phyloP scores from a whole-genome alignment of 2,888 invertebrate genomes.

The Molanna angustata region DNA sequence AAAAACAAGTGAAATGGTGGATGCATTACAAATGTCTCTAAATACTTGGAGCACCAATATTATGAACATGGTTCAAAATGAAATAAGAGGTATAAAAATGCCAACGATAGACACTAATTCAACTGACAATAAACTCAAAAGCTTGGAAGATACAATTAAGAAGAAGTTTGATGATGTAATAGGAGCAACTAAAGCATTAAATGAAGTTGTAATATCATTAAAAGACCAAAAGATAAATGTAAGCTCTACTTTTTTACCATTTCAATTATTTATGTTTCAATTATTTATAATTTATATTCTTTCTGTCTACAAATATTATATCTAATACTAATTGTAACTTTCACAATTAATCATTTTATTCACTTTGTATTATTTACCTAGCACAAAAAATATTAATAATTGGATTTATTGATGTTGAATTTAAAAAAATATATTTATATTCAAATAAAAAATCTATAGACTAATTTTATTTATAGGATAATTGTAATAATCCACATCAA shows the following conservation, averaged over 20 bases:
- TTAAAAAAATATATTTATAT: no score
- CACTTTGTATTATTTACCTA: no score
- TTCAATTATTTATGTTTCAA: no score
- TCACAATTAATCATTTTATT: no score
- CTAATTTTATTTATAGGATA: conserved; percentile 4
- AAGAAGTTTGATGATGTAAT: conserved; percentile 45
- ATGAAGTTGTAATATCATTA: conserved; percentile 11
- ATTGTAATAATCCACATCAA: conserved; percentile 33
- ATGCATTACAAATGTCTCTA: conserved; percentile 49
- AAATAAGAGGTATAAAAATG: conserved; percentile 37
- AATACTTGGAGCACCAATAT: conserved; percentile 45
- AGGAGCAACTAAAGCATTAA: conserved; percentile 39
- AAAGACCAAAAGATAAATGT: conserved; percentile 15
- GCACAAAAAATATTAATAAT: no score
- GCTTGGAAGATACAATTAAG: conserved; percentile 35
- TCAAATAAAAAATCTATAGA: no score
- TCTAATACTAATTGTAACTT: no score
- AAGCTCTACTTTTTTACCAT: no score
- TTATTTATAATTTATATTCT: no score
- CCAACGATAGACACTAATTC: conserved; percentile 40
- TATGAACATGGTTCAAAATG: conserved; percentile 45
- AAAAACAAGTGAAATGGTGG: conserved; percentile 59
- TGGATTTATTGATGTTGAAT: no score
- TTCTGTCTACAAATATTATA: no score
- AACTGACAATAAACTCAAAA: conserved; percentile 32